Conservation (phyloP, 2,888 invertebrate genomes). For the Dryomyza anilis region DNA sequence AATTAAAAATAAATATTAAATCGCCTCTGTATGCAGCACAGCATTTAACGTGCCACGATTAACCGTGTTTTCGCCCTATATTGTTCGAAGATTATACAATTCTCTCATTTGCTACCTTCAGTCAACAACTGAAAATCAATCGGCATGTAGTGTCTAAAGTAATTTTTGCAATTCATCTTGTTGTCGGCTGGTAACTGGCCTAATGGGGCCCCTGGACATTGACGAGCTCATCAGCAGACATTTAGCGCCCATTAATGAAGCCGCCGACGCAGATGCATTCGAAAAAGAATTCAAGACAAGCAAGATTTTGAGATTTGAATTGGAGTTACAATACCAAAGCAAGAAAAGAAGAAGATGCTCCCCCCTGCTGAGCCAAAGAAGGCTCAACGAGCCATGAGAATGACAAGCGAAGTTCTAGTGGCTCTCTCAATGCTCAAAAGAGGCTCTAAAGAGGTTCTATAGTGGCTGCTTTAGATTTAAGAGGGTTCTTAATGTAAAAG, state of each 20-base stretch:
- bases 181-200: background rate
- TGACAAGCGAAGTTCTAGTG: too few species aligned
- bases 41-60: background rate
- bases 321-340: too few species aligned
- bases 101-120: too few species aligned
- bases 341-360: background rate
- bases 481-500: too few species aligned
- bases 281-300: background rate
- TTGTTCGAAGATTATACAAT: background rate
- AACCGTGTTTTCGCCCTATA: background rate
- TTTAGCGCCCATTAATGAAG: slow-evolving; percentile 17
- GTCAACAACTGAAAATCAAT: too few species aligned
- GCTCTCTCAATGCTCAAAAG: too few species aligned
- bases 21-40: background rate
- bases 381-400: too few species aligned
- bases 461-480: too few species aligned
- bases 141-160: background rate
- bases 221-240: slow-evolving; percentile 9
- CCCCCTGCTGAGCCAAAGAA: background rate
- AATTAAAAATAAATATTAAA: too few species aligned
- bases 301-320: slow-evolving; percentile 1
- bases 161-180: slow-evolving; percentile 1
- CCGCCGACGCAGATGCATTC: background rate
- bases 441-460: too few species aligned
- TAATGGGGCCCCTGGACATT: background rate